Evolutionary conservation across 2,888 invertebrate genomes (phyloP), one percentile per base, ranked within the genome.

Genomic region (Thecophora atra): DNA sequence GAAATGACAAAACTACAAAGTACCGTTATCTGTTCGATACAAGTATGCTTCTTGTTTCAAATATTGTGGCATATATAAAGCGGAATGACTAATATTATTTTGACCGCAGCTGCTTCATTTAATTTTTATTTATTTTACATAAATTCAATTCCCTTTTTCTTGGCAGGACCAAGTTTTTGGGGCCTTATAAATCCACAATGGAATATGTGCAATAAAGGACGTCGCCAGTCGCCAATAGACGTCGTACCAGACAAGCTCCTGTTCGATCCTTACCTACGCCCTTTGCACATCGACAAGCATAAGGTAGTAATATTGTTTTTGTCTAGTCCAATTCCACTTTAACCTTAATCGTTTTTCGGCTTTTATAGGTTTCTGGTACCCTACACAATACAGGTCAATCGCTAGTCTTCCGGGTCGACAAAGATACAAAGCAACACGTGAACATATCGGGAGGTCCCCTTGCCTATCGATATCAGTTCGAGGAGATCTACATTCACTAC

Each of bases 111-210:
- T n/a, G 8, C 30, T 30, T 30, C 4, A 30, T 30, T 30, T 30
- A 30, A 30, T 30, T 30, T 30, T 47, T 47, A 11, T 47, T 47
- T 6, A 47, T 17, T 47, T 47, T 47, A 11, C 30, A n/a, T n/a
- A n/a, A n/a, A n/a, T 47, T 21, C 11, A 64, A n/a, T 24, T 17
- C 64, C 6, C 64, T 28, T 56, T 51, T 52, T 30, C 8, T 17
- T 76, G 88, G 2, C 89, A 97, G 99, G 99, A 88, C 98, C 98
- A 65, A 94, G 95, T 72, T 98, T 97, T 89, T 99, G 99, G 99
- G 98, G 99, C 73, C 90, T 97, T 79, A 95, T 98, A 88, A 98
- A 98, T 89, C 96, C 97, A 17, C 97, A 98, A 87, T 99, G 99
- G 99, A 94, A 93, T 84, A 93, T 99, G 91, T 99, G 99, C 89